A percentile compares a stretch with the other conserved stretches of the same genome.
Evolutionary conservation across 2,113 vertebrate species (phyloP).

Genomic region (Cheilinus undulatus): DNA sequence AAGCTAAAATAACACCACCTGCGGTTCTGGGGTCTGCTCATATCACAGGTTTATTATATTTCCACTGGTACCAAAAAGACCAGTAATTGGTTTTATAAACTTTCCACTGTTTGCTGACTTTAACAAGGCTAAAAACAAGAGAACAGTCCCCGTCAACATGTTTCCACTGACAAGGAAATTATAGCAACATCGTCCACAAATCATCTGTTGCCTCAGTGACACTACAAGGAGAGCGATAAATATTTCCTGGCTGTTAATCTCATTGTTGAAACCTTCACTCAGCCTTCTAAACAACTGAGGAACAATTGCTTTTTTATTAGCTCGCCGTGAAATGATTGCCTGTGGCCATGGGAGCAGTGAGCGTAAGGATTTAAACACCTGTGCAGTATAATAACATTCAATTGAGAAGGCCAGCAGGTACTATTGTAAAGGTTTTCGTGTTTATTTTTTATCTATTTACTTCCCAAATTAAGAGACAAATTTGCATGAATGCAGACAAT

Average conservation of each 20-base stretch:
- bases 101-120: constrained; percentile 22
- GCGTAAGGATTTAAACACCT: constrained; percentile 42
- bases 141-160: constrained; percentile 6
- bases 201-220: constrained; percentile 48
- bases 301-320: constrained; percentile 53
- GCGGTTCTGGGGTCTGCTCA: background rate
- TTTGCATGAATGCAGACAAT: background rate
- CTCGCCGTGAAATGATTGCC: constrained; percentile 47
- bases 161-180: constrained; percentile 49
- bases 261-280: constrained; percentile 47
- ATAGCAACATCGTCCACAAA: constrained; percentile 45
- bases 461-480: background rate
- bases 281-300: constrained; percentile 5
- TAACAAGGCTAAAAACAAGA: constrained; percentile 4
- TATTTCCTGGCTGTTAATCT: constrained; percentile 62
- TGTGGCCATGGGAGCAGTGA: constrained; percentile 43
- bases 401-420: background rate
- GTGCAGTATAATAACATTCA: background rate
- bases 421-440: background rate
- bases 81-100: constrained; percentile 18
- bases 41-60: constrained; percentile 6
- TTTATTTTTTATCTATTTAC: background rate
- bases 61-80: background rate
- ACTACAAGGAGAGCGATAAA: constrained; percentile 35
- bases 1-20: background rate